A percentile compares a stretch with the other conserved stretches of the same genome.
Conservation (phyloP, 2,888 invertebrate genomes). For the Teinopalpus imperialis region DNA sequence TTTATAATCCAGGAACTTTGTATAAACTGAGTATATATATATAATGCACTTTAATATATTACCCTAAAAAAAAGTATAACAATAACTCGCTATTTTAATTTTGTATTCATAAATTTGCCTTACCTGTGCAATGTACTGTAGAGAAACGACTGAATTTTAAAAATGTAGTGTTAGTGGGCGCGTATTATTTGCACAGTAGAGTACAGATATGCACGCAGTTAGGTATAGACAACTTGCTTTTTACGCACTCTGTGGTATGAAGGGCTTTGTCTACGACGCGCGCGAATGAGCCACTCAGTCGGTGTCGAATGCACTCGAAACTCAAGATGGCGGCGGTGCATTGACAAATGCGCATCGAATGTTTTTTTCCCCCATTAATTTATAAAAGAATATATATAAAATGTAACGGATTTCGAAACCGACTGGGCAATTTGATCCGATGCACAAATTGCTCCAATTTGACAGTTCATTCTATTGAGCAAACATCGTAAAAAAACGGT, state of each 20-base stretch:
- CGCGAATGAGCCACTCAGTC: conserved; percentile 66
- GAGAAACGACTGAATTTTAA: too few species aligned
- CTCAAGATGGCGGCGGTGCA: conserved; percentile 63
- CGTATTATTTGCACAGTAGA: too few species aligned
- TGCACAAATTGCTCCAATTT: conserved; percentile 1
- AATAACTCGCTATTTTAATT: too few species aligned
- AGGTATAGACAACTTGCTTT: conserved; percentile 60
- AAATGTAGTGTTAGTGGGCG: too few species aligned
- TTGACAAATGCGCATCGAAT: conserved; percentile 50
- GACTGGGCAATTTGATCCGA: conserved; percentile 1
- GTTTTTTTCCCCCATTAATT: not conserved
- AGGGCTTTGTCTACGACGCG: conserved; percentile 54
- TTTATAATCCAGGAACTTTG: too few species aligned
- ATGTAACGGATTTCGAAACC: not conserved
- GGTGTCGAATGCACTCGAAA: conserved; percentile 65
- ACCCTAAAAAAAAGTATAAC: too few species aligned
- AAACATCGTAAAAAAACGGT: conserved; percentile 25
- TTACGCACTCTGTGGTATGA: conserved; percentile 52
- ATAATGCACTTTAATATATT: too few species aligned
- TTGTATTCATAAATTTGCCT: too few species aligned
- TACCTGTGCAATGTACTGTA: too few species aligned
- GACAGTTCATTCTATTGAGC: conserved; percentile 14
- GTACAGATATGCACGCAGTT: too few species aligned
- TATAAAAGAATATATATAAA: not conserved
- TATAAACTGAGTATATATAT: too few species aligned